Conservation (phyloP, 2,888 invertebrate species). For the Agelastica alni region DNA sequence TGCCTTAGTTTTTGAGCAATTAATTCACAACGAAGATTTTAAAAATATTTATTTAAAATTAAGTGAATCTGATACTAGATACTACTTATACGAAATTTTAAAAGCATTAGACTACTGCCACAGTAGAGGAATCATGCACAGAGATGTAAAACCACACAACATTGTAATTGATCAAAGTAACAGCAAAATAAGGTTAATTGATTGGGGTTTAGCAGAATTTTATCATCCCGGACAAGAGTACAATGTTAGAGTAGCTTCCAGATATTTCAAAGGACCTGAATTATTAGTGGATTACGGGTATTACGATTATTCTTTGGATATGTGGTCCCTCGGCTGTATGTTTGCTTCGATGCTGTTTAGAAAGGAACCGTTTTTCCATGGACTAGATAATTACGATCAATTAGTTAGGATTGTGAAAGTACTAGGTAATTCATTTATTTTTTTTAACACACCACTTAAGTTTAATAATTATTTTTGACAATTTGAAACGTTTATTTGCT, state of each 20-base stretch:
- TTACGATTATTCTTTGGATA: conserved; percentile 55
- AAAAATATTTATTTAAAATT: conserved; percentile 53
- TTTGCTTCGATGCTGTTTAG: conserved; percentile 55
- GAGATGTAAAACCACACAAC: conserved; percentile 56
- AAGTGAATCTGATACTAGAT: conserved; percentile 51
- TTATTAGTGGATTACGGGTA: conserved; percentile 53
- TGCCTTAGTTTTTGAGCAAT: conserved; percentile 52
- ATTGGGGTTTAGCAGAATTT: conserved; percentile 56
- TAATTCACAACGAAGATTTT: conserved; percentile 52
- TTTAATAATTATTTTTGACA: too few species aligned
- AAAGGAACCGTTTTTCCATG: conserved; percentile 55
- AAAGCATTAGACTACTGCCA: conserved; percentile 56
- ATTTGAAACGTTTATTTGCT: too few species aligned
- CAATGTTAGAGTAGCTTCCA: conserved; percentile 54
- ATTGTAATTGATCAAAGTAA: conserved; percentile 52
- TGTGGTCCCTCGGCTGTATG: conserved; percentile 56
- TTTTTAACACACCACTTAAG: neutral
- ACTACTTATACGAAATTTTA: conserved; percentile 57
- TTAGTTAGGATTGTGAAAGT: conserved; percentile 53
- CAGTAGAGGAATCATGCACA: conserved; percentile 55
- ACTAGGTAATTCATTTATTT: conserved; percentile 35
- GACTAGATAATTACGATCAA: conserved; percentile 53
- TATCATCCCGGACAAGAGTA: conserved; percentile 55
- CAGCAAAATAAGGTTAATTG: conserved; percentile 50
- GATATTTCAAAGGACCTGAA: conserved; percentile 56